Base-by-base conservation (phyloP, 2,888 invertebrate genomes). In the Cryptophagus acutangulus region DNA sequence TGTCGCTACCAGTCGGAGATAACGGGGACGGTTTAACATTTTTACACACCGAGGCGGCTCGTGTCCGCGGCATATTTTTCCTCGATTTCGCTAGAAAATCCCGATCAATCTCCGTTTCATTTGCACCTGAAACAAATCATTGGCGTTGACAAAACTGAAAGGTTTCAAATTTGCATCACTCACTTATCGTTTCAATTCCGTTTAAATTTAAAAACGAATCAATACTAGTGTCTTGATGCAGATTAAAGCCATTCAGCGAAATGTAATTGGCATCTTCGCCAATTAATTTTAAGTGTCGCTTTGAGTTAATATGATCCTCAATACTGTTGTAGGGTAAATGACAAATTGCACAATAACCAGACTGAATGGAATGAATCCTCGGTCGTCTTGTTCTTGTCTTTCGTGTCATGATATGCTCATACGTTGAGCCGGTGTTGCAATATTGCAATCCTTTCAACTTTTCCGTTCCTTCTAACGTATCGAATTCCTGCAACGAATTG, bases 281-380 rank as follows among this genome's bases (percentile, higher is more conserved):
- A 18, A 83, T 82, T 66, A 85, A 84, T 49, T 79, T 79, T 39
- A 80, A 70, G 68, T 88, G 88, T 55, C 81, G 79, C 54, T 84
- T 82, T 17, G 83, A 83, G 49, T 82, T 79, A 13, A 86, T 71
- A 61, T 88, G 88, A 47, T 81, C 74, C 10, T 77, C 76, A 9
- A 84, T 72, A 59, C 81, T 82, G 43, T 74, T 75, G 66, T 85
- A 88, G 57, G 84, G 83, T 34, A 78, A 71, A 61, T 82, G 83
- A 67, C 88, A 88, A 66, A 88, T 82, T 70, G 87, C 86, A 71
- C 87, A 87, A 61, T 83, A 87, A 12, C 87, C 87, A 34, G 66
- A 62, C 49, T 66, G 65, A 48, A 73, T 69, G 31, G 59, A 55
- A 47, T 60, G 61, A 46, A 65, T 57, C 45, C 63, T 57, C 44